These are phyloP conservation scores for Coleophora deauratella DNA, from an alignment of 2,888 invertebrate genomes.

Conservation along the genomic window DNA sequence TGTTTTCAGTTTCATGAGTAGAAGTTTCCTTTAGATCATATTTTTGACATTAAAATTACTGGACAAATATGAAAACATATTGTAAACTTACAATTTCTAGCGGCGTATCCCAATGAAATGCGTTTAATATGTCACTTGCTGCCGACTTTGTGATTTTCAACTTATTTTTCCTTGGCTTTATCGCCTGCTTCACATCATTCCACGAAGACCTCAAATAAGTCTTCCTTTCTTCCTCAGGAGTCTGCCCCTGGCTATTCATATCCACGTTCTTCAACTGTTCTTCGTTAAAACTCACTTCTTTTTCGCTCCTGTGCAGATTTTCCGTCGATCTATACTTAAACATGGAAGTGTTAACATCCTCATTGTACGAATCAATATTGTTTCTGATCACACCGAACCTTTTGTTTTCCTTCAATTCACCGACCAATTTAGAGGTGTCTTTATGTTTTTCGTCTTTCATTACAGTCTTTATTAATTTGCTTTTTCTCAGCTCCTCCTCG, in stretches of 20 bases:
- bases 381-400: slow-evolving; percentile 19
- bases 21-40: too few species aligned
- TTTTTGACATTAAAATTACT: too few species aligned
- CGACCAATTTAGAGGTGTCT: slow-evolving; percentile 22
- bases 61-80: too few species aligned
- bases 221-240: slow-evolving; percentile 12
- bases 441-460: slow-evolving; percentile 29
- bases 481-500: slow-evolving; percentile 45
- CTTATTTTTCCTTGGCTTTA: slow-evolving; percentile 35
- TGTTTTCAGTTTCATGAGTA: too few species aligned
- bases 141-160: slow-evolving; percentile 33
- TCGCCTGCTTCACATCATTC: slow-evolving; percentile 39
- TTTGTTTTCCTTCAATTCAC: slow-evolving; percentile 31
- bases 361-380: slow-evolving; percentile 18
- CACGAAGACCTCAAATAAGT: slow-evolving; percentile 30
- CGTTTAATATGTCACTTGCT: slow-evolving; percentile 32
- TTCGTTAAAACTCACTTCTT: slow-evolving; percentile 23
- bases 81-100: slow-evolving; percentile 43
- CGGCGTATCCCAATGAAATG: slow-evolving; percentile 45
- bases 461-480: slow-evolving; percentile 20
- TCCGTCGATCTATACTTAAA: slow-evolving; percentile 35
- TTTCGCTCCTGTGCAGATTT: slow-evolving; percentile 22
- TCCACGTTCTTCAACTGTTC: slow-evolving; percentile 28
- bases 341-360: slow-evolving; percentile 20
- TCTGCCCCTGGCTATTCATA: background rate